phyloP scores from a whole-genome alignment of 2,113 vertebrate genomes.

The Antechinus stuartii region DNA sequence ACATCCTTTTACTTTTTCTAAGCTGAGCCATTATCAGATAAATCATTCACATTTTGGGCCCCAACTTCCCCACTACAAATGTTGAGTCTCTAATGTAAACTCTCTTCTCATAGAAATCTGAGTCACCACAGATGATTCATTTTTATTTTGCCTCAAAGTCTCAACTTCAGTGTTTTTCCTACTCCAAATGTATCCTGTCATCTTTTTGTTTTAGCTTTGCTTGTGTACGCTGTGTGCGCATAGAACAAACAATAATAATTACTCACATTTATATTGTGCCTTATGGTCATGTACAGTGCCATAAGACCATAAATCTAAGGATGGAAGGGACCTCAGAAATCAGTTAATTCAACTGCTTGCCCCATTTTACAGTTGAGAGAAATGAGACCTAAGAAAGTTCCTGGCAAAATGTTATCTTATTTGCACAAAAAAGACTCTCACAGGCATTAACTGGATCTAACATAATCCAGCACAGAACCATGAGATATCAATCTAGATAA shows the following conservation, averaged over 20 bases:
- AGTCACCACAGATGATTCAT: slow-evolving; percentile 1
- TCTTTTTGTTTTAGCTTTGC: background rate
- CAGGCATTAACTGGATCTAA: background rate
- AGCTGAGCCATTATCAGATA: background rate
- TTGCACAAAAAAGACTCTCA: background rate
- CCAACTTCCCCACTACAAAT: background rate
- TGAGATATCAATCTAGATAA: background rate
- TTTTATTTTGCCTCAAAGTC: background rate
- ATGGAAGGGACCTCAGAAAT: background rate
- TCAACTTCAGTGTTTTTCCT: background rate
- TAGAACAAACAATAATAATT: background rate
- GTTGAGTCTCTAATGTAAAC: background rate
- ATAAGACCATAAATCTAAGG: background rate
- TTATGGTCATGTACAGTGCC: background rate
- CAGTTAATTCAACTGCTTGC: background rate
- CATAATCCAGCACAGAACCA: background rate
- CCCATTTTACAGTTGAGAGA: background rate
- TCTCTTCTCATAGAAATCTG: background rate
- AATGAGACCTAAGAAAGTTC: background rate
- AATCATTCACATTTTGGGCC: background rate
- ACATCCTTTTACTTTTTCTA: background rate
- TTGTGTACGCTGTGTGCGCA: background rate
- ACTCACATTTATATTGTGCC: background rate
- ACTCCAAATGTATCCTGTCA: background rate
- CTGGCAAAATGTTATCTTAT: background rate